Conservation (phyloP, 2,797 vertebrate species). For the Gouania willdenowi region DNA sequence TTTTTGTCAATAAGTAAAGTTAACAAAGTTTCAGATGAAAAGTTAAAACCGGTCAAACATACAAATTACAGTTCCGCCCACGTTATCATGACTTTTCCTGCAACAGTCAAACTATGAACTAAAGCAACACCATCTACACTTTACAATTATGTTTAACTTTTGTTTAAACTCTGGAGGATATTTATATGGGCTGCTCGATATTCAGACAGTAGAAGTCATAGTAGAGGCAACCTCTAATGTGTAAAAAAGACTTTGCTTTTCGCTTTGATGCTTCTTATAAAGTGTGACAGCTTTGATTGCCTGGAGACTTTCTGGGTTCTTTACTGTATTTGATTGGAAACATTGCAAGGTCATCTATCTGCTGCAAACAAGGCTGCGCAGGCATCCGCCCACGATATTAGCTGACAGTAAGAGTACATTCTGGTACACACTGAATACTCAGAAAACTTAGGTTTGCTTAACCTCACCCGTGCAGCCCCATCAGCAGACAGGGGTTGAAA, state of each 20-base stretch:
- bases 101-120: constrained; percentile 7
- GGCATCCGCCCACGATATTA: constrained; percentile 46
- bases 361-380: constrained; percentile 38
- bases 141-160: neutral
- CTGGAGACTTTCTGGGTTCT: constrained; percentile 39
- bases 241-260: constrained; percentile 2
- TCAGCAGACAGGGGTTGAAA: too few relatives aligned
- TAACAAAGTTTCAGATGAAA: constrained; percentile 8
- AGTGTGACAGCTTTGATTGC: constrained; percentile 47
- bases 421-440: constrained; percentile 14
- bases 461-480: constrained; percentile 17
- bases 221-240: constrained; percentile 17
- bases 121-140: neutral
- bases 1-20: neutral
- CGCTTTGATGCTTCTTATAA: constrained; percentile 20
- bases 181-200: constrained; percentile 21
- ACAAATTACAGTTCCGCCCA: constrained; percentile 34
- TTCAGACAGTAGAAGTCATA: constrained; percentile 19
- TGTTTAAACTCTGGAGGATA: constrained; percentile 21
- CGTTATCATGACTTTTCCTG: constrained; percentile 12
- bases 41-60: constrained; percentile 25
- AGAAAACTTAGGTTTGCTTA: constrained; percentile 21
- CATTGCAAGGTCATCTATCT: constrained; percentile 34
- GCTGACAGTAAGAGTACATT: constrained; percentile 32
- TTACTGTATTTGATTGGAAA: constrained; percentile 44